Percentiles rank a stretch among this genome's conserved stretches.
Conservation (phyloP, 2,113 vertebrate species). For the Miniopterus natalensis region DNA sequence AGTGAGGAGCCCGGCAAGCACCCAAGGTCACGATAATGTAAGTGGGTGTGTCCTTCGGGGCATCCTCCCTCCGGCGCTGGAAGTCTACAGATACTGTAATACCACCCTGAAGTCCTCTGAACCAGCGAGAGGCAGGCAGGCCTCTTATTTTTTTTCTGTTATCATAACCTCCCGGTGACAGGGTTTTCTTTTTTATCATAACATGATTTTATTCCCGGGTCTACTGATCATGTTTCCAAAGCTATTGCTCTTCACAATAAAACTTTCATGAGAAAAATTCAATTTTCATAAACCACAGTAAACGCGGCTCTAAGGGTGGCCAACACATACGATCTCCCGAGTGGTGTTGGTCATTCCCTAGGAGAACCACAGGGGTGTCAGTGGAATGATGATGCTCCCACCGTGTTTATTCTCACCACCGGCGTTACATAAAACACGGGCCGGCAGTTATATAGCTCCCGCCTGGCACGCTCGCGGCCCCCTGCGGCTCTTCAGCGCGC, state of each 20-base stretch:
- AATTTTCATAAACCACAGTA: constrained; percentile 62
- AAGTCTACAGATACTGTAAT: constrained; percentile 66
- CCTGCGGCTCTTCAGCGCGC: too few relatives aligned
- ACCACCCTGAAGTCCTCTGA: constrained; percentile 65
- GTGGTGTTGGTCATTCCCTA: not conserved
- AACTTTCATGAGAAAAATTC: constrained; percentile 62
- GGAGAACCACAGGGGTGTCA: constrained; percentile 64
- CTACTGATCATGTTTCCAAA: constrained; percentile 57
- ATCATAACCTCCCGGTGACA: constrained; percentile 67
- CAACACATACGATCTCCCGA: not conserved
- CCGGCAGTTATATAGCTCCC: not conserved
- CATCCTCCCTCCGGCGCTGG: constrained; percentile 65
- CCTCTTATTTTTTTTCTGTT: constrained; percentile 12
- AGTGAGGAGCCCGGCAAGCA: constrained; percentile 70
- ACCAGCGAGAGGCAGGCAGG: not conserved
- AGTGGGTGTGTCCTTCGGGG: constrained; percentile 76
- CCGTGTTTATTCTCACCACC: not conserved
- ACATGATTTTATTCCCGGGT: constrained; percentile 44
- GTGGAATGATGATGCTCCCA: constrained; percentile 15
- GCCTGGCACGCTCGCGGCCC: too few relatives aligned
- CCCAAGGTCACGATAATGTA: constrained; percentile 79
- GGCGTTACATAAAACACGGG: not conserved
- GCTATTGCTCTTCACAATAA: constrained; percentile 56
- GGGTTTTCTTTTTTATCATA: constrained; percentile 39
- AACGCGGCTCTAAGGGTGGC: constrained; percentile 12